Percentiles rank a stretch among this genome's conserved stretches.
These are phyloP conservation scores for Bombus polaris DNA, from an alignment of 1,140 invertebrate species.

Conservation along the genomic window DNA sequence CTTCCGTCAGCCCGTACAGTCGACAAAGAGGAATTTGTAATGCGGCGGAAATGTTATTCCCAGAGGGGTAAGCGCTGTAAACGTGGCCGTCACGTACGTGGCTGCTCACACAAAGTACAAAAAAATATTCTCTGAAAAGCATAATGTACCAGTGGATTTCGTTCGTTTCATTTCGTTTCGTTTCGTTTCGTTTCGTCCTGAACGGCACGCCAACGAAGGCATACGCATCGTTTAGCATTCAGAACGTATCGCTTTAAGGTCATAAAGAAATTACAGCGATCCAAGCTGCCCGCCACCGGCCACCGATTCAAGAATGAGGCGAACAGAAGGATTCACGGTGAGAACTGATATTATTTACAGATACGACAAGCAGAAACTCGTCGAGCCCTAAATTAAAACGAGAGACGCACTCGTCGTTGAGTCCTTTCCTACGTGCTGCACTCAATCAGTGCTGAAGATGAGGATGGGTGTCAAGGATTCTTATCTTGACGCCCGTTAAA, in stretches of 20 bases:
- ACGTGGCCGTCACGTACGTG: conserved; percentile 54
- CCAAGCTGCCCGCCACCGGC: background rate
- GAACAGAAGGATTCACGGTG: conserved; percentile 1
- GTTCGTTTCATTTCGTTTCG: conserved; percentile 2
- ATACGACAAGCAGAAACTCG: conserved; percentile 17
- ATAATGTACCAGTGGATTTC: conserved; percentile 6
- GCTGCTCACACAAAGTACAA: conserved; percentile 13
- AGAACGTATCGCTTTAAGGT: conserved; percentile 44
- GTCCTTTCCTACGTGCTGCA: conserved; percentile 4
- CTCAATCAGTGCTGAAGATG: conserved; percentile 24
- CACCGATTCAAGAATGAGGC: background rate
- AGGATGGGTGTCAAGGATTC: conserved; percentile 37
- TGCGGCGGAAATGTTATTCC: conserved; percentile 67
- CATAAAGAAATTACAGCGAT: conserved; percentile 49
- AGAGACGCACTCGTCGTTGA: background rate
- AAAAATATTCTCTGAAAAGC: conserved; percentile 16
- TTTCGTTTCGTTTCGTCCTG: conserved; percentile 4
- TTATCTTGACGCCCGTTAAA: conserved; percentile 47
- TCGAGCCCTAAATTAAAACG: conserved; percentile 29
- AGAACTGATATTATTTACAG: conserved; percentile 41
- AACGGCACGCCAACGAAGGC: background rate
- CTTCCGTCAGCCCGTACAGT: conserved; percentile 67
- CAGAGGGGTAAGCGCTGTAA: conserved; percentile 56
- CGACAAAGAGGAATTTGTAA: conserved; percentile 69
- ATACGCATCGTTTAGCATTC: conserved; percentile 35